Evolutionary conservation across 2,888 invertebrate species (phyloP).

Genomic region (Ophion ellenae): DNA sequence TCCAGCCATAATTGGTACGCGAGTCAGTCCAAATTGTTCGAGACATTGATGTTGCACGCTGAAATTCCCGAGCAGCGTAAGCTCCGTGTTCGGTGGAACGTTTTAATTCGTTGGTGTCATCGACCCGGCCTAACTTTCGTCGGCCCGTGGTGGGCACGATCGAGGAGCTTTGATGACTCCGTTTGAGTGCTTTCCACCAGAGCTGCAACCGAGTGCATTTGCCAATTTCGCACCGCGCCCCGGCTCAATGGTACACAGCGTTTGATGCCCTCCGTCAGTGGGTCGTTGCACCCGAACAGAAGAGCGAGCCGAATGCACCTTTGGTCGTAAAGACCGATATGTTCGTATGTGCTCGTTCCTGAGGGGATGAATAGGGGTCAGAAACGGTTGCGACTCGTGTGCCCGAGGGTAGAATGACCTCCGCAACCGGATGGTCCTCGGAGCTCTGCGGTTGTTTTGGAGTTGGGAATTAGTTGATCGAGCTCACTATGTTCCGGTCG

Average conservation of each 20-base stretch:
- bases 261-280: conserved; percentile 26
- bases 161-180: conserved; percentile 18
- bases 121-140: conserved; percentile 38
- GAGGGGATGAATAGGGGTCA: not conserved
- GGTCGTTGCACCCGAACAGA: conserved; percentile 34
- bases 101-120: conserved; percentile 25
- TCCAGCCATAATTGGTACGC: not conserved
- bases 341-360: not conserved
- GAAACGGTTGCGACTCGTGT: not conserved
- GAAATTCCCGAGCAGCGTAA: not conserved
- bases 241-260: conserved; percentile 29
- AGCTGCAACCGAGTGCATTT: conserved; percentile 42
- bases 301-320: conserved; percentile 31
- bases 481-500: not conserved
- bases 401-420: not conserved
- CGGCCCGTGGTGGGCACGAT: conserved; percentile 20
- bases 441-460: not conserved
- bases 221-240: conserved; percentile 37
- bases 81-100: not conserved
- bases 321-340: conserved; percentile 49
- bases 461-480: not conserved
- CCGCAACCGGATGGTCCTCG: not conserved
- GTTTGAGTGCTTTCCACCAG: not conserved
- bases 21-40: not conserved
- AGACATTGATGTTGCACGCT: not conserved